phyloP scores from a whole-genome alignment of 2,113 vertebrate species.

The Rhinoderma darwinii region DNA sequence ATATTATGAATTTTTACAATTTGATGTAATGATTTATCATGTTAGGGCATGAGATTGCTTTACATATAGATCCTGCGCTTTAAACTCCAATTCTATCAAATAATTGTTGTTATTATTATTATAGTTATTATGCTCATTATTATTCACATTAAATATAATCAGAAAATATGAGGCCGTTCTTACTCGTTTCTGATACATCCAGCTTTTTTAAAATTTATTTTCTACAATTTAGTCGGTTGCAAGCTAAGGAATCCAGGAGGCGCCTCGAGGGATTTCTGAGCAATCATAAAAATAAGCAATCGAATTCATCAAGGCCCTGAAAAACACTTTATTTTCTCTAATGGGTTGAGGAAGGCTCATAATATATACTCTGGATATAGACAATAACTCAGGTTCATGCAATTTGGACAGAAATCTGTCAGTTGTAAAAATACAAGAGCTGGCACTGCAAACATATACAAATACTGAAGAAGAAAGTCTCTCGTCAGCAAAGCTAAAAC shows the following conservation, averaged over 20 bases:
- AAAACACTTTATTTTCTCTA: neutral
- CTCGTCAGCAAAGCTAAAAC: neutral
- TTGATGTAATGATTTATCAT: neutral
- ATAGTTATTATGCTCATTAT: neutral
- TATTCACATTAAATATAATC: neutral
- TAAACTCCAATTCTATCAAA: too few species aligned
- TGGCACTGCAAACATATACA: conserved; percentile 10
- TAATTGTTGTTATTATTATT: neutral
- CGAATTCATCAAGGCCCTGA: neutral
- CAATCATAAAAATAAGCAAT: conserved; percentile 22
- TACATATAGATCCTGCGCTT: neutral
- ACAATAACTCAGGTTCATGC: neutral
- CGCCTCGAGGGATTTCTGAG: neutral
- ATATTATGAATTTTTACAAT: too few species aligned
- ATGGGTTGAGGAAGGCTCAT: conserved; percentile 20
- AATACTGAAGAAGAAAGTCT: neutral
- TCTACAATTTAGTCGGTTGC: neutral
- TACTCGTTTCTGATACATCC: neutral
- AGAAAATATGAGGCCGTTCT: neutral
- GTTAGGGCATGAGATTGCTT: neutral
- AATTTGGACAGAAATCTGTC: conserved; percentile 15
- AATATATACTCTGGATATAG: neutral
- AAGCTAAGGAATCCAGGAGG: neutral
- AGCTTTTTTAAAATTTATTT: neutral
- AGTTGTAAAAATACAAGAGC: neutral